A percentile compares a stretch with the other conserved stretches of the same genome.
These are phyloP conservation scores for Sparus aurata DNA, from an alignment of 2,797 vertebrate species.

Conservation along the genomic window DNA sequence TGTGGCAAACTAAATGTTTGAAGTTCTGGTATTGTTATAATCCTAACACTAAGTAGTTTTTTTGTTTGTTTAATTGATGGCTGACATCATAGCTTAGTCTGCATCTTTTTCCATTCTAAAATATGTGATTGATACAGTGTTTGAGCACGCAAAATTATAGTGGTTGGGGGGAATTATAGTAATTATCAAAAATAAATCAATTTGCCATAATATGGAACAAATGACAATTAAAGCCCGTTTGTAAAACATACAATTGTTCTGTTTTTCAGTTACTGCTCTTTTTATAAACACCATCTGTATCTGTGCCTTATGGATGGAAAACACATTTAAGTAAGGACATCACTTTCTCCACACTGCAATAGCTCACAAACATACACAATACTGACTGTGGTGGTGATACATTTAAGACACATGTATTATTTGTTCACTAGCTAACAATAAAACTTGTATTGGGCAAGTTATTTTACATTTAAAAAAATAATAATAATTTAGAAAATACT, in stretches of 20 bases:
- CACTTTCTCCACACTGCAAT: background rate
- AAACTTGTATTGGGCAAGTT: background rate
- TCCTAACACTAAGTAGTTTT: background rate
- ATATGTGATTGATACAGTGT: background rate
- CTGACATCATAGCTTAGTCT: background rate
- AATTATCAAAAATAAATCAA: slow-evolving; percentile 1
- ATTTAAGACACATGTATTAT: background rate
- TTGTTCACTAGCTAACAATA: background rate
- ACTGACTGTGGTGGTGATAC: background rate
- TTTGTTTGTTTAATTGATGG: too few relatives aligned
- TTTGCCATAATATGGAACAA: background rate
- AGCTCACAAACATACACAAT: background rate
- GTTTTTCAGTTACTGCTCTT: background rate
- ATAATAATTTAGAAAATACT: too few relatives aligned
- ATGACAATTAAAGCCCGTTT: background rate
- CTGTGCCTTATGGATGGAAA: background rate
- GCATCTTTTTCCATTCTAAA: background rate
- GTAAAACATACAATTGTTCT: background rate
- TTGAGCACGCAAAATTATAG: background rate
- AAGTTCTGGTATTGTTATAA: background rate
- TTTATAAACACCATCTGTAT: too few relatives aligned
- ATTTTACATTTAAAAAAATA: too few relatives aligned
- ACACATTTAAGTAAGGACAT: background rate
- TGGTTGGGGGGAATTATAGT: background rate
- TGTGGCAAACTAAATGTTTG: background rate